phyloP scores from a whole-genome alignment of 2,797 vertebrate species.

The Leptodactylus fallax region DNA sequence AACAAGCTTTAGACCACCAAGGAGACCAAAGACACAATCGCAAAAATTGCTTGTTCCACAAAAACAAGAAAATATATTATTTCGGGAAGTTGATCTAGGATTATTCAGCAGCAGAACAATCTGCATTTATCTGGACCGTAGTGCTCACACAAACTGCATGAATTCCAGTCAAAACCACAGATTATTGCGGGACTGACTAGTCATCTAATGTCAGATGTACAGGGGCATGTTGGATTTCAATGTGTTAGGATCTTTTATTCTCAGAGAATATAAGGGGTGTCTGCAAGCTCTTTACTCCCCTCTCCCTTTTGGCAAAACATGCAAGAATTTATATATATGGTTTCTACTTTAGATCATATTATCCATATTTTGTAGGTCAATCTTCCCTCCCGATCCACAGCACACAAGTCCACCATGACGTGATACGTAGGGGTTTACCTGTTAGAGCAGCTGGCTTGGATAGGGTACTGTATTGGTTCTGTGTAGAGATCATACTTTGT shows the following conservation, averaged over 20 bases:
- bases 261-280: no score
- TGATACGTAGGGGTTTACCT: no score
- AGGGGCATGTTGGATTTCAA: no score
- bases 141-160: no score
- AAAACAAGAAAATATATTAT: background rate
- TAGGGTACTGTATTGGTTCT: constrained; percentile 94
- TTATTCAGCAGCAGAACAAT: background rate
- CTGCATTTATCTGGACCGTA: background rate
- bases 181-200: no score
- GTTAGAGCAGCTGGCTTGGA: constrained; percentile 95
- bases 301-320: no score
- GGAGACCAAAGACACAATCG: background rate
- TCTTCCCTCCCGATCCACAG: background rate
- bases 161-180: no score
- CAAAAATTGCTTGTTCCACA: background rate
- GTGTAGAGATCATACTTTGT: constrained; percentile 90
- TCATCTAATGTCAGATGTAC: no score
- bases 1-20: background rate
- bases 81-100: background rate
- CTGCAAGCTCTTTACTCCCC: no score
- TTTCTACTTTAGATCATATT: no score
- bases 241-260: no score
- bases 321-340: no score
- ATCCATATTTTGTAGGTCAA: background rate
- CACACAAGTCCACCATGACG: background rate